These are phyloP conservation scores for Aricia artaxerxes DNA, from an alignment of 2,888 invertebrate species.

Conservation along the genomic window DNA sequence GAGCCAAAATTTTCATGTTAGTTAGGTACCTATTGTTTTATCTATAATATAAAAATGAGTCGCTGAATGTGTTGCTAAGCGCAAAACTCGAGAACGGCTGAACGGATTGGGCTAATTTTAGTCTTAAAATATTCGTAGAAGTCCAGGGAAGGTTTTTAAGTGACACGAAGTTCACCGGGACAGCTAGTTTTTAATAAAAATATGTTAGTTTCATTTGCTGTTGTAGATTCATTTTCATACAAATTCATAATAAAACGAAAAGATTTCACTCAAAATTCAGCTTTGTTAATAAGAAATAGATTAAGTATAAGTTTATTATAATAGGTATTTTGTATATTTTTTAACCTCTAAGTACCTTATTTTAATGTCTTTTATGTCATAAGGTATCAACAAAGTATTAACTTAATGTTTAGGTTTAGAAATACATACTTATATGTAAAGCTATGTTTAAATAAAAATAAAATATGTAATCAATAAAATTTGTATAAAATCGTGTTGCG, in stretches of 20 bases:
- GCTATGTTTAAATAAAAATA: not conserved
- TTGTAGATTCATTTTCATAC: not conserved
- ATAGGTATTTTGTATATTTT: slow-evolving; percentile 14
- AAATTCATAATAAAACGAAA: not conserved
- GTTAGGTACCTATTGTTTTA: not conserved
- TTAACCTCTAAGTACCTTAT: slow-evolving; percentile 9
- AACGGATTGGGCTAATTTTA: no score
- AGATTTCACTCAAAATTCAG: no score
- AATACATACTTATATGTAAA: not conserved
- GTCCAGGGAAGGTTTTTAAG: no score
- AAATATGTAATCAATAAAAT: not conserved
- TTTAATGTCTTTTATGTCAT: not conserved
- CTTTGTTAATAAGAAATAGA: not conserved
- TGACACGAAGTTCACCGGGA: no score
- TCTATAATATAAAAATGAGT: no score
- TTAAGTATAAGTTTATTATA: not conserved
- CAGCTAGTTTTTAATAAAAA: not conserved
- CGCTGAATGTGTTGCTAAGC: no score
- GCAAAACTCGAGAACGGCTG: no score
- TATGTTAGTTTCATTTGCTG: not conserved
- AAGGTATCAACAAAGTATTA: slow-evolving; percentile 25
- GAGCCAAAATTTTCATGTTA: not conserved
- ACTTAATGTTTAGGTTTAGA: slow-evolving; percentile 11
- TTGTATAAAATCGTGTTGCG: not conserved
- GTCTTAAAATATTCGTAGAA: no score